These are phyloP conservation scores for Sesia bembeciformis DNA, from an alignment of 2,888 invertebrate species.

Conservation along the genomic window DNA sequence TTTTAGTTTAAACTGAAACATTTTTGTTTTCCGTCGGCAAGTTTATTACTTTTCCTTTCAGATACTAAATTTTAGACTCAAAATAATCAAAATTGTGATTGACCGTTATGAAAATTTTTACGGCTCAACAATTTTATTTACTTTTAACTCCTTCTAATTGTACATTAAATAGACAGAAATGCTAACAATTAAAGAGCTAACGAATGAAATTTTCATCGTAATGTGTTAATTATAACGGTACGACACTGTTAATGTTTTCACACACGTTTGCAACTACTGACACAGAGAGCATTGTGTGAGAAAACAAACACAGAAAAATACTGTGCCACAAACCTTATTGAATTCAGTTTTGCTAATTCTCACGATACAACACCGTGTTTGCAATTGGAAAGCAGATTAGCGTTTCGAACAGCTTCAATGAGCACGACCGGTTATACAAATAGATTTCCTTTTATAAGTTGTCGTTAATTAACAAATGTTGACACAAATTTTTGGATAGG, in stretches of 20 bases:
- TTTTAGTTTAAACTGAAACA: too few relatives aligned
- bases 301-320: background rate
- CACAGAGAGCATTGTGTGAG: background rate
- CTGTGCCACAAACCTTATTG: background rate
- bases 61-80: too few relatives aligned
- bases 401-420: background rate
- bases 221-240: conserved; percentile 6
- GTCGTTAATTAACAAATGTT: too few relatives aligned
- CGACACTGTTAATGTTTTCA: conserved; percentile 6
- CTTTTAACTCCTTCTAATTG: background rate
- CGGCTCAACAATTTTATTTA: background rate
- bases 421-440: background rate
- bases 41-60: too few relatives aligned
- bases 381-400: background rate
- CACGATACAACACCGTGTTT: background rate
- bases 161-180: background rate
- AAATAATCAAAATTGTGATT: too few relatives aligned
- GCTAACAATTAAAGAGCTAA: background rate
- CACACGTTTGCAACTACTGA: conserved; percentile 1
- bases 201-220: background rate
- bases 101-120: background rate
- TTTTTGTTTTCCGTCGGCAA: too few relatives aligned
- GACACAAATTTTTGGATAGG: too few relatives aligned
- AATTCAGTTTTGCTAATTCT: background rate
- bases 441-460: background rate